Evolutionary conservation across 2,113 vertebrate genomes (phyloP), one percentile per base, ranked within the genome.

Genomic region (Hypocryptadius cinnamomeus): DNA sequence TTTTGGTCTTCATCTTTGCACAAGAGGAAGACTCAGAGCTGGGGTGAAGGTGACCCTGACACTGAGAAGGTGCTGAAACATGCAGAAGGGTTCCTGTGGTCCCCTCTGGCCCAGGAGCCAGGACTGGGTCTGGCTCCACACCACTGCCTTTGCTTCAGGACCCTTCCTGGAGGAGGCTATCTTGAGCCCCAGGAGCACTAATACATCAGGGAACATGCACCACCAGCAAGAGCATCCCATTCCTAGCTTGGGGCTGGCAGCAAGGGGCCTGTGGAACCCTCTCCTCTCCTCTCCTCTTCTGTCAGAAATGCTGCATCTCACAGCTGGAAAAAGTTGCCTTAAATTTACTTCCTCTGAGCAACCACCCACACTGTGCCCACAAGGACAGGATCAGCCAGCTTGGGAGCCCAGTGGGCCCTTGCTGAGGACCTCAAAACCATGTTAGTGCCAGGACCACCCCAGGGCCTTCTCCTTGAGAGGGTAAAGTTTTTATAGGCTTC

Each of bases 291-390:
- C 28, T 53, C 17, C 24, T 79, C 37, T 72, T 35, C 85, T 66
- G 13, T 35, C 76, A n/a, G 20, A 45, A 83, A 42, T 8, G 2
- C 33, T 69, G 64, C 33, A 17, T 39, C 21, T 27, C 11, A 9
- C 22, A 42, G 24, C 15, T 70, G 57, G 72, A 33, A 56, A 87
- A 63, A 47, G 51, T 54, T 51, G 30, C 30, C 63, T 65, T 90
- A 54, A 7, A 71, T 47, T 84, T n/a, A 31, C 35, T 74, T 68
- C 27, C 25, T 51, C 57, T 56, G 37, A 60, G 15, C 53, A 68
- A 18, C 15, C 13, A 39, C 20, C 18, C 15, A 53, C 13, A 3
- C 57, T 3, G 4, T 53, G 47, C 45, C 39, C 0, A 0, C 1
- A 3, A 78, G 65, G 37, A 21, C 23, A 33, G 31, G 45, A 57